These are phyloP conservation scores for Strix occidentalis DNA, from an alignment of 2,797 vertebrate species.

Conservation along the genomic window DNA sequence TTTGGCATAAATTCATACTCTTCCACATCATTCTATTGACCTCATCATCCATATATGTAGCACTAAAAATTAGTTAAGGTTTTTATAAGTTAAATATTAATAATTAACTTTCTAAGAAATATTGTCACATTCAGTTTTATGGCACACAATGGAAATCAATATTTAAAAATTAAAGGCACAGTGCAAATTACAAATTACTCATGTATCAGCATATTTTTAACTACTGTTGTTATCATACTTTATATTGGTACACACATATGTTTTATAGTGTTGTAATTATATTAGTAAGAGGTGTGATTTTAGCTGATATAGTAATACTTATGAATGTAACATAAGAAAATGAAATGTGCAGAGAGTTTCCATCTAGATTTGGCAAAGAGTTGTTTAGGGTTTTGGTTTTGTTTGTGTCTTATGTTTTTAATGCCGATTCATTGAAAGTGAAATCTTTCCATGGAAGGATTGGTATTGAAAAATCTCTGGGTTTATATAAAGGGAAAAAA, in stretches of 20 bases:
- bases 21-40: not conserved
- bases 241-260: not conserved
- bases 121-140: not conserved
- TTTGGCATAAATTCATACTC: conserved; percentile 6
- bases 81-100: not conserved
- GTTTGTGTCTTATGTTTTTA: not conserved
- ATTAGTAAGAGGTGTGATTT: not conserved
- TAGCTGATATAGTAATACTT: not conserved
- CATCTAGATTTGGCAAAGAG: not conserved
- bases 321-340: not conserved
- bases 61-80: not conserved
- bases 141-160: not conserved
- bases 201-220: not conserved
- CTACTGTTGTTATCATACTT: not conserved
- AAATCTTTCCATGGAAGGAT: not conserved
- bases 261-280: not conserved
- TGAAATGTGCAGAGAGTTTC: not conserved
- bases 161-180: not conserved
- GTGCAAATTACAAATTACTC: not conserved
- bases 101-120: not conserved
- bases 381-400: not conserved
- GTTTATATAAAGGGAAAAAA: not conserved
- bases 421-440: not conserved
- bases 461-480: not conserved
- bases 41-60: not conserved